Evolutionary conservation across 2,113 vertebrate species (phyloP), one percentile per base, ranked within the genome.

Genomic region (Tetrax tetrax): DNA sequence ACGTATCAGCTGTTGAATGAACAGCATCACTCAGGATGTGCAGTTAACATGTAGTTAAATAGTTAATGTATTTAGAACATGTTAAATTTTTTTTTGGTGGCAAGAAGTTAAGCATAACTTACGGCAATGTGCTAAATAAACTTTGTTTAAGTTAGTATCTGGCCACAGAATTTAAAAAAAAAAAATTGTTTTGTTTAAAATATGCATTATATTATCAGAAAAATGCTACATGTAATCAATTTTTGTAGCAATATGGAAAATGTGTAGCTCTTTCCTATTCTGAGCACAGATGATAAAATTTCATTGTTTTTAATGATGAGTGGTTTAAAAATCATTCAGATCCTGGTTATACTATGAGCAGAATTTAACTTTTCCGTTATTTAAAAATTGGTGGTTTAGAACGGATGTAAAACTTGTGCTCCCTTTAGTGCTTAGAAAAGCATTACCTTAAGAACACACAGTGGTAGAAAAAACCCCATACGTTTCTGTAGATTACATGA

Each of bases 301-400:
- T 94, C 38, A 3, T 38, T 90, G 50, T 94, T 50, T 96, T 89
- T 86, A 69, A 57, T 88, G 78, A 80, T 89, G 51, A 57, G 43
- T 68, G 24, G 24, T 96, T 95, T 95, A 93, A 94, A 96, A 86
- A 27, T 92, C 31, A 31, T 82, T 83, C 72, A 90, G 45, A 48
- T 85, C 22, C 23, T 85, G 48, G 12, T 66, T 95, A 54, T 61
- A 51, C 43, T 75, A 33, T 92, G 25, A 89, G 59, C 66, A 79
- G 75, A 93, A 71, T 43, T 93, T 85, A 76, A 28, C 63, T 78
- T 94, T 93, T 86, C 79, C 19, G 25, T 92, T 83, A 54, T 89
- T 92, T 87, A 61, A 87, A 95, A 96, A 65, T 23, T 0, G 3
- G 5, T 88, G 20, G 90, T 92, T 93, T 23, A 57, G 68, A 70